Base-by-base conservation (phyloP, 2,888 invertebrate genomes). In the Abscondita cerata region DNA sequence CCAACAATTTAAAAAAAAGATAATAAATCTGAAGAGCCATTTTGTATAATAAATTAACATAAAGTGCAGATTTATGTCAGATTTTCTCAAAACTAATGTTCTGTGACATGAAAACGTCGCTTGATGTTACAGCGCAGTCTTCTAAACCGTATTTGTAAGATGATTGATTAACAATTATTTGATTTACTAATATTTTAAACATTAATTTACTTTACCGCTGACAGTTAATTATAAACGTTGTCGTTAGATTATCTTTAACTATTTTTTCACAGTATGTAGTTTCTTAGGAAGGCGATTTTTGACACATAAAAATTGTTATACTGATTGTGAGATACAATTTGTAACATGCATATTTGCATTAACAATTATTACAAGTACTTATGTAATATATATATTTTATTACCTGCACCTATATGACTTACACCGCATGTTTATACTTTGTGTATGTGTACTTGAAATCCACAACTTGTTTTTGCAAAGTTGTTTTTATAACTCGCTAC, bases 151-250 rank as follows among this genome's bases (percentile, higher is more conserved):
- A 51, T 33, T 34, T 41, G 25, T 38, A 19, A 51, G 56, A 47
- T 62, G 62, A 62, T 62, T 62, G 62, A 62, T 62, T 62, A 62
- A 53, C 62, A 57, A 62, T 62, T 62, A 62, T 62, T 62, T 62
- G 62, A 62, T 62, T 62, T 62, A 57, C 62, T 53, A 57, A 62
- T 62, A 52, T 52, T 52, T 62, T 52, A 48, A 62, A 62, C 57
- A 62, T 62, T 62, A 62, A 62, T 62, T 57, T 57, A 53, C 48
- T 44, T 58, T 61, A 52, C 48, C 36, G 48, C 62, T 62, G 62
- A 62, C 62, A 62, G 62, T 62, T 62, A 62, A 62, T 62, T 62
- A 57, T 52, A 53, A 57, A 58, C 47, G 34, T 25, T 53, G 62
- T 62, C 57, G 62, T 62, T 57, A 58, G 53, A 33, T 58, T 62